Percentiles rank a stretch among this genome's conserved stretches.
These are phyloP conservation scores for Bos javanicus DNA, from an alignment of 2,113 vertebrate genomes.

Conservation along the genomic window DNA sequence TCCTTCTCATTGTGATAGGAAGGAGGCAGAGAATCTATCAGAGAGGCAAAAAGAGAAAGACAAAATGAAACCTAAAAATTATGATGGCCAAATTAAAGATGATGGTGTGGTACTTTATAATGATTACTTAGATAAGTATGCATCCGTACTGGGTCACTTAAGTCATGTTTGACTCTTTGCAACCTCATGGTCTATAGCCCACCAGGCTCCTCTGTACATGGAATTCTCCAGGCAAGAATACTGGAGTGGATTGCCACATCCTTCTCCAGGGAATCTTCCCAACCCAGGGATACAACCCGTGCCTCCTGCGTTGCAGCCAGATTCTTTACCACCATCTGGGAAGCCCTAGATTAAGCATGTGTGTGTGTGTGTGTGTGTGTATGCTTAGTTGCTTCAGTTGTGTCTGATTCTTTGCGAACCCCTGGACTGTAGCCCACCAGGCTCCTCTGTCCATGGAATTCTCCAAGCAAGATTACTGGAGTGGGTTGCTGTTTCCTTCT, in stretches of 20 bases:
- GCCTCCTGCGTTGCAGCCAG: not conserved
- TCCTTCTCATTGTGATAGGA: not conserved
- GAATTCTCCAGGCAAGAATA: not conserved
- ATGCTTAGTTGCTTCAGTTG: not conserved
- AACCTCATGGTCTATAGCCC: not conserved
- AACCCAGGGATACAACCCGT: not conserved
- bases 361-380: not conserved
- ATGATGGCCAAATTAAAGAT: not conserved
- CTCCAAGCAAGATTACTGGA: not conserved
- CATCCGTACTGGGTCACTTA: not conserved
- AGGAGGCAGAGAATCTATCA: not conserved
- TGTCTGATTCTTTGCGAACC: not conserved
- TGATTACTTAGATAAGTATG: not conserved
- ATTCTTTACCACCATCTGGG: not conserved
- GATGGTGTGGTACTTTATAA: not conserved
- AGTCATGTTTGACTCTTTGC: not conserved
- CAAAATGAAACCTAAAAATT: not conserved
- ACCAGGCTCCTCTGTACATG: not conserved
- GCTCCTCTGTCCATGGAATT: not conserved
- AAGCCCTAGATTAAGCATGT: not conserved
- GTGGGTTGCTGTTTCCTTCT: not conserved
- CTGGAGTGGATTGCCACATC: not conserved
- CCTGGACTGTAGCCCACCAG: not conserved
- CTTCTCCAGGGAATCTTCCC: not conserved
- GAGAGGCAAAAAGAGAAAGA: not conserved